Evolutionary conservation across 2,113 vertebrate species (phyloP), one percentile per base, ranked within the genome.

Genomic region (Mixornis gularis): DNA sequence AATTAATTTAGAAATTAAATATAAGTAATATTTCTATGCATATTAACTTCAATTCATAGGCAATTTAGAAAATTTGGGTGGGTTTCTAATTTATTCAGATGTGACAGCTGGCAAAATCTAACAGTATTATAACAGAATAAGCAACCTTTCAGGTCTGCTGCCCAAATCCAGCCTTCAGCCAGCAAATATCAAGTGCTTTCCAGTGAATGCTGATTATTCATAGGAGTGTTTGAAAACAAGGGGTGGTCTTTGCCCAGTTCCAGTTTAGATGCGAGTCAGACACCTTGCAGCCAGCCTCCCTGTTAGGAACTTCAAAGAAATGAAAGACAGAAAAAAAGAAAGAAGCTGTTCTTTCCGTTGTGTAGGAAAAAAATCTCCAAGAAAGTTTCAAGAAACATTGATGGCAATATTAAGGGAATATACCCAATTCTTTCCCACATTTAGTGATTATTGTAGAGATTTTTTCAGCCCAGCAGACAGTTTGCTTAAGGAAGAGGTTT

Each of bases 71-170:
- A 80, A 90, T 59, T 76, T 85, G 60, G 1, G 17, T 59, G 27
- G 53, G 48, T 90, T 94, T 82, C 51, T 85, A 62, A n/a, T 87
- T 79, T 77, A 77, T 82, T 89, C 76, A 73, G 49, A 66, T 1
- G 5, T 55, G 92, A 85, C 46, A 91, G 74, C 92, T 95, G 71
- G 68, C 82, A 80, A 40, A 86, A 70, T 55, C 63, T 70, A 79
- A 36, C 30, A 83, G 79, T 11, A 40, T 40, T 38, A 40, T 27
- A 60, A 60, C 18, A 73, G 68, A 90, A 85, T 73, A 85, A 93
- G 64, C 34, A 32, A 85, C 46, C 72, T 88, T 87, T 88, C 82
- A 95, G 79, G 85, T 93, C 76, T 66, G 52, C 79, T 95, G 86
- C 91, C 74, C 78, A 85, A 87, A 93, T 82, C 81, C 58, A 82